A percentile compares a stretch with the other conserved stretches of the same genome.
Evolutionary conservation across 1,140 invertebrate species (phyloP).

Genomic region (Drosophila sucinea): DNA sequence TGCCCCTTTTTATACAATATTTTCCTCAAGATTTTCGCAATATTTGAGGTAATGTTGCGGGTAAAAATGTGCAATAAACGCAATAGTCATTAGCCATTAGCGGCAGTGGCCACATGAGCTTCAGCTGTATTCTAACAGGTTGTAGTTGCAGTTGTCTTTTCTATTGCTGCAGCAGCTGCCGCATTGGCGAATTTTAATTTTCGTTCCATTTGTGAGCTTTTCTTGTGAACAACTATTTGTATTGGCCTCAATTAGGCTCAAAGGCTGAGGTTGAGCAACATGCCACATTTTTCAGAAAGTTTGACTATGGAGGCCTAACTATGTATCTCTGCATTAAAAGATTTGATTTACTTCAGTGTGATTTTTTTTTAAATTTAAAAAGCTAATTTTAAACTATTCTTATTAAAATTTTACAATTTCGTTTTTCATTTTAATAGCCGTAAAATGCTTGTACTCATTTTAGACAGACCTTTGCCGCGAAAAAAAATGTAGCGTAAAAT

Average conservation of each 20-base stretch:
- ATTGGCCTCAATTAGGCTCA: constrained; percentile 58
- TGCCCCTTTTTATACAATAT: constrained; percentile 48
- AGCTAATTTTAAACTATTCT: background rate
- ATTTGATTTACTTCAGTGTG: background rate
- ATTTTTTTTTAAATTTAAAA: background rate
- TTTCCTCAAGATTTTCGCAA: constrained; percentile 76
- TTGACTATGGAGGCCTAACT: background rate
- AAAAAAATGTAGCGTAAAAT: background rate
- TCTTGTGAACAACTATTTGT: constrained; percentile 17
- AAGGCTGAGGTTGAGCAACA: constrained; percentile 27
- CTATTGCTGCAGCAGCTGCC: background rate
- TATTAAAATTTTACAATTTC: background rate
- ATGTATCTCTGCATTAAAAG: background rate
- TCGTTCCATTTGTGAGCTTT: constrained; percentile 31
- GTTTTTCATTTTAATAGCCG: background rate
- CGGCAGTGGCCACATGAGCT: constrained; percentile 40
- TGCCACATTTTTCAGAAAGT: constrained; percentile 34
- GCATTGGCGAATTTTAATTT: constrained; percentile 10
- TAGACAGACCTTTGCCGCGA: background rate
- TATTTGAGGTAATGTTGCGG: constrained; percentile 46
- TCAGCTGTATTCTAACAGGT: constrained; percentile 56
- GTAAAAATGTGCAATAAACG: constrained; percentile 65
- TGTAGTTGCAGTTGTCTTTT: constrained; percentile 23
- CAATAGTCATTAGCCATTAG: constrained; percentile 68
- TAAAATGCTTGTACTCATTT: background rate